phyloP scores from a whole-genome alignment of 1,140 invertebrate species.

The Latrodectus geometricus region DNA sequence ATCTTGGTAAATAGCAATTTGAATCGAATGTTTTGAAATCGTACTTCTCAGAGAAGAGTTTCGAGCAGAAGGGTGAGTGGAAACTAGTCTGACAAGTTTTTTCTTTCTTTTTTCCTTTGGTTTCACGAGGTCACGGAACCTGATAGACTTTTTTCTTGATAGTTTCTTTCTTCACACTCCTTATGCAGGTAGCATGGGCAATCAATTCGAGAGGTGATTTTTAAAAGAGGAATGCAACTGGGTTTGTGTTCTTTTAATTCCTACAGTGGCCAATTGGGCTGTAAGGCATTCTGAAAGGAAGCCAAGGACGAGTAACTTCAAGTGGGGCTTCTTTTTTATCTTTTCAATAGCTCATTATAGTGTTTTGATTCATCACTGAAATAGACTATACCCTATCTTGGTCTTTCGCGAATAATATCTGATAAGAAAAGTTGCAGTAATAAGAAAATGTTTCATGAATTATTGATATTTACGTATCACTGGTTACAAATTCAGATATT shows the following conservation, averaged over 20 bases:
- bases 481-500: too few relatives aligned
- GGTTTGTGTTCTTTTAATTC: background rate
- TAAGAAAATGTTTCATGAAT: too few relatives aligned
- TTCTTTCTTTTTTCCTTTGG: conserved; percentile 15
- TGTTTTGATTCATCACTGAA: too few relatives aligned
- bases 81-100: conserved; percentile 48
- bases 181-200: background rate
- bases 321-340: too few relatives aligned
- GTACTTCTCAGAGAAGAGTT: background rate
- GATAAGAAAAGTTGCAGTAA: too few relatives aligned
- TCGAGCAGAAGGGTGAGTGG: background rate
- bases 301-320: background rate
- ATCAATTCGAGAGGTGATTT: background rate
- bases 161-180: background rate
- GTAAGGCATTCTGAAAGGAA: background rate
- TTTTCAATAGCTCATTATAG: too few relatives aligned
- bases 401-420: too few relatives aligned
- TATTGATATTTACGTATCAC: too few relatives aligned
- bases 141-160: conserved; percentile 14
- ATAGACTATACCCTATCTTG: too few relatives aligned
- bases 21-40: background rate
- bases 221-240: background rate
- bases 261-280: background rate
- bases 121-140: conserved; percentile 51
- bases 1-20: conserved; percentile 10